Evolutionary conservation across 2,113 vertebrate species (phyloP), one percentile per base, ranked within the genome.

Genomic region (Plotosus lineatus): DNA sequence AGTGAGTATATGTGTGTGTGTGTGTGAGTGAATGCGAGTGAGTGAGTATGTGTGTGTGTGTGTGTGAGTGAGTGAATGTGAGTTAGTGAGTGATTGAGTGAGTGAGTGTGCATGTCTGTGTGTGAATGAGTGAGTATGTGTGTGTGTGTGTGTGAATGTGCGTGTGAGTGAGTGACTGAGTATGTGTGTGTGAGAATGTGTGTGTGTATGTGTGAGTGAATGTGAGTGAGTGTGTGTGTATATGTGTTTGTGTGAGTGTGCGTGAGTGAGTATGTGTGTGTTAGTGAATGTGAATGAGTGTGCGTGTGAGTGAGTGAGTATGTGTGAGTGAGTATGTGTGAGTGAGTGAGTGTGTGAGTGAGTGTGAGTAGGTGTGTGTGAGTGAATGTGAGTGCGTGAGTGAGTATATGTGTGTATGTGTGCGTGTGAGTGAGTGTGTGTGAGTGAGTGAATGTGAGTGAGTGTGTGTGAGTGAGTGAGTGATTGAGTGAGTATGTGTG

Each of bases 141-240:
- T 72, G 69, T 50, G 44, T 72, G 73, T 75, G 53, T 75, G 74
- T n/a, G n/a, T n/a, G n/a, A n/a, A n/a, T n/a, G n/a, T n/a, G n/a
- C n/a, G n/a, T 42, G 36, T 58, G 73, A 26, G 73, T 46, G 66
- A 26, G 66, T 44, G 40, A 26, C n/a, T n/a, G n/a, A n/a, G n/a
- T n/a, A 36, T 58, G 33, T 75, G 51, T 75, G 23, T 60, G 38
- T 75, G 38, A 40, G 51, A 26, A 23, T 26, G 53, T 31, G 38
- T 19, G 74, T 58, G 55, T 44, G 28, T 66, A 26, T 72, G 73
- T 75, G 53, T 75, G 74, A n/a, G n/a, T n/a, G n/a, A n/a, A n/a
- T 42, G 36, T 58, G 73, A 26, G 73, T 46, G 66, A 26, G 66
- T 44, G 40, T 46, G 63, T 58, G 33, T n/a, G n/a, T n/a, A n/a